Evolutionary conservation across 2,888 invertebrate genomes (phyloP).

Genomic region (Brachyptera putata): DNA sequence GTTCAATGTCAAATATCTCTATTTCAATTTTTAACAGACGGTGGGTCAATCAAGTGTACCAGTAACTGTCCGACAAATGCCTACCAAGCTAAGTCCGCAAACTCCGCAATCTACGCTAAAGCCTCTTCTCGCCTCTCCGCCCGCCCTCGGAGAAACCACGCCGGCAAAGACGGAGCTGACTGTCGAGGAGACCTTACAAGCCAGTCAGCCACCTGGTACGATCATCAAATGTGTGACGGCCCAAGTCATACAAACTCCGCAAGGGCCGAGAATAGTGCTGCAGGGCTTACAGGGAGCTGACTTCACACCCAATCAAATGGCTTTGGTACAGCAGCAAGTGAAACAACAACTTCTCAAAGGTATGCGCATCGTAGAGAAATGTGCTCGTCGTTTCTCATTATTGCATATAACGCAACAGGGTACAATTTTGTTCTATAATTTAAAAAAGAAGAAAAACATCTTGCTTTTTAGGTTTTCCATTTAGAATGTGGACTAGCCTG

Average conservation of each 20-base stretch:
- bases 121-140: neutral
- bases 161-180: neutral
- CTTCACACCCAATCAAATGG: constrained; percentile 74
- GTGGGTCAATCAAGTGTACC: too few species aligned
- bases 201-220: constrained; percentile 79
- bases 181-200: constrained; percentile 48
- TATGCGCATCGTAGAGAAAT: constrained; percentile 44
- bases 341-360: constrained; percentile 84
- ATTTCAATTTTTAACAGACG: too few species aligned
- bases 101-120: neutral
- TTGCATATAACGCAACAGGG: too few species aligned
- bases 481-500: too few species aligned
- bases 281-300: constrained; percentile 81
- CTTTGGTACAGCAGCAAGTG: constrained; percentile 82
- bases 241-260: constrained; percentile 78
- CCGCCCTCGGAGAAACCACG: neutral
- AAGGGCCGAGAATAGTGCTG: constrained; percentile 79
- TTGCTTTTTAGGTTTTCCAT: too few species aligned
- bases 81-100: neutral
- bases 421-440: too few species aligned
- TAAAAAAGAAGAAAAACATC: too few species aligned
- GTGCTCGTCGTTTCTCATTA: neutral
- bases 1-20: too few species aligned
- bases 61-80: too few species aligned
- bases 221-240: constrained; percentile 84